These are phyloP conservation scores for Rhagonycha fulva DNA, from an alignment of 2,888 invertebrate genomes.

Conservation along the genomic window DNA sequence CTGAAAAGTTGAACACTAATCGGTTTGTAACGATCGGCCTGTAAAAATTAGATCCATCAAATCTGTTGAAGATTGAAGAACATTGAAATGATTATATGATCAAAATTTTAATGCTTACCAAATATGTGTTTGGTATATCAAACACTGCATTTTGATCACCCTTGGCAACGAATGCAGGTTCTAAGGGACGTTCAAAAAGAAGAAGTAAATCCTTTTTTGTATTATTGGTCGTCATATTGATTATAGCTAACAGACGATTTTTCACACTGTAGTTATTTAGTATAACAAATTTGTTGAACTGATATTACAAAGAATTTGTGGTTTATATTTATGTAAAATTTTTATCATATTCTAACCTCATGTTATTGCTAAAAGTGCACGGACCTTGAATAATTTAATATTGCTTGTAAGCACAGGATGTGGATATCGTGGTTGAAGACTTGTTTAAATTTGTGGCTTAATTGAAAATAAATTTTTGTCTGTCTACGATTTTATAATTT, in stretches of 20 bases:
- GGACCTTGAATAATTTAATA: background rate
- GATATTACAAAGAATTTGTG: background rate
- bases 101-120: constrained; percentile 59
- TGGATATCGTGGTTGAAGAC: background rate
- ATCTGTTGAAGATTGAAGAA: background rate
- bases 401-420: background rate
- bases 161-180: constrained; percentile 79
- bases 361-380: background rate
- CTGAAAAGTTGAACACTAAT: constrained; percentile 64
- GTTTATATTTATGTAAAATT: constrained; percentile 1
- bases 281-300: background rate
- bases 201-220: constrained; percentile 62
- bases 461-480: no score
- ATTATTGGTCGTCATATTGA: constrained; percentile 42
- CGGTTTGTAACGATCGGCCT: constrained; percentile 61
- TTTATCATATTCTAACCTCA: background rate
- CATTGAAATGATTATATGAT: background rate
- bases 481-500: no score
- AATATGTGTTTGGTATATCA: constrained; percentile 62
- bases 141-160: constrained; percentile 65
- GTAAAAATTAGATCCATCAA: background rate
- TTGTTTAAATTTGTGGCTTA: no score
- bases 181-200: constrained; percentile 76
- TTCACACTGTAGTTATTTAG: background rate
- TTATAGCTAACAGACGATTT: background rate